Base-by-base conservation (phyloP, 2,113 vertebrate species). In the Empidonax traillii region DNA sequence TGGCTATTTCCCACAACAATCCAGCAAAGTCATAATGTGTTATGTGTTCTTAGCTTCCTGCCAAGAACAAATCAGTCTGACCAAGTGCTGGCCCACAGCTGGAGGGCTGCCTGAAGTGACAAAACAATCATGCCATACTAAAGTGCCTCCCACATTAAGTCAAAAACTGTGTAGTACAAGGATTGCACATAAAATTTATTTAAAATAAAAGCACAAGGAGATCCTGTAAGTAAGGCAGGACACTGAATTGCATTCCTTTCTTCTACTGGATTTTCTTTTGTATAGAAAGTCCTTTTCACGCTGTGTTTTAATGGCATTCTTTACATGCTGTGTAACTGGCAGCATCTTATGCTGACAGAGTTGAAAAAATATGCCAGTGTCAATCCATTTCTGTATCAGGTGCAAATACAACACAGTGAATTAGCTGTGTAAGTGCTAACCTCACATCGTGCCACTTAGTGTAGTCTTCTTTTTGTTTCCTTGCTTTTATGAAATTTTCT, bases 1-100 rank as follows among this genome's bases (percentile, higher is more conserved):
- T 56, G n/a, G 23, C 52, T 94, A 11, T 83, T 84, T 82, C 31
- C 28, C 22, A 84, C 73, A 58, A 46, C 22, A 85, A 44, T 8
- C 24, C 13, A 51, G 30, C 35, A 28, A 74, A 93, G 77, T 43
- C 49, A 59, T 69, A 74, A 77, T 23, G 12, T 20, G 28, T 76
- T 84, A 62, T 27, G 30, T 83, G 67, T 92, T 93, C 84, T 75
- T 66, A 90, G 44, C 25, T 85, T 82, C 74, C 69, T 85, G 69
- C 74, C 81, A 93, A 85, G 69, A 95, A 61, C 66, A 89, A 87
- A 94, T 91, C 66, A 73, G 33, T 76, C 72, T 85, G 87, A 91
- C 81, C 93, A 89, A 93, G 74, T 62, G 23, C 66, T 94, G 69
- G 67, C 63, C 77, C 87, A 66, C 77, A 95, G 93, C 58, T 93